Percentiles rank a stretch among this genome's conserved stretches.
phyloP scores from a whole-genome alignment of 2,113 vertebrate genomes.

The Columba livia region DNA sequence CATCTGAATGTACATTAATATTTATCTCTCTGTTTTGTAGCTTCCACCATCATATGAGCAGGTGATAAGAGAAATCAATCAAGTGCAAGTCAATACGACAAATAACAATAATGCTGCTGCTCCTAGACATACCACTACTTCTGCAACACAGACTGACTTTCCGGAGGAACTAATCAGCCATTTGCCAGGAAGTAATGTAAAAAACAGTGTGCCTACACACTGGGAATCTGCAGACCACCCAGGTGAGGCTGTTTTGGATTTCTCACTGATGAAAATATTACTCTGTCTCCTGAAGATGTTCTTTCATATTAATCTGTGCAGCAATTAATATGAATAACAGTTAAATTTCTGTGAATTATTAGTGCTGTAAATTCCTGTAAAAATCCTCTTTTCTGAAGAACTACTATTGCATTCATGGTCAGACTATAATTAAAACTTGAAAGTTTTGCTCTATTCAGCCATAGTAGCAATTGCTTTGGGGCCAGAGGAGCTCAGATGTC shows the following conservation, averaged over 20 bases:
- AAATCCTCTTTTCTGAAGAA: background rate
- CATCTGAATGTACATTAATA: background rate
- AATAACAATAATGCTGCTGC: constrained; percentile 82
- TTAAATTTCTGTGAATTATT: background rate
- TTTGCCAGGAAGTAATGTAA: constrained; percentile 71
- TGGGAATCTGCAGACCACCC: constrained; percentile 58
- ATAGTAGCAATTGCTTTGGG: background rate
- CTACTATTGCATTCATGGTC: background rate
- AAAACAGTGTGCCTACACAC: constrained; percentile 46
- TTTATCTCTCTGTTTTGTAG: constrained; percentile 70
- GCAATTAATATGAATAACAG: background rate
- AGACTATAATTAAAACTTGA: background rate
- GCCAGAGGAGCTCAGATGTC: background rate
- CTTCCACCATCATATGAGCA: constrained; percentile 93
- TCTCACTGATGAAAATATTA: background rate
- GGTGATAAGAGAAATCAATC: constrained; percentile 93
- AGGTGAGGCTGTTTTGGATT: constrained; percentile 14
- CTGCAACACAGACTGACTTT: constrained; percentile 89
- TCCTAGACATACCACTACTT: constrained; percentile 80
- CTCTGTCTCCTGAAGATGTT: background rate
- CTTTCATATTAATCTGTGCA: background rate
- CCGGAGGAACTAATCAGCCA: constrained; percentile 69
- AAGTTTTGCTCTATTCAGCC: background rate
- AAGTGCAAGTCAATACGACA: constrained; percentile 81
- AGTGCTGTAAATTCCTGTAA: background rate